Conservation (phyloP, 1,140 invertebrate genomes). For the Paralvinella palmiformis region DNA sequence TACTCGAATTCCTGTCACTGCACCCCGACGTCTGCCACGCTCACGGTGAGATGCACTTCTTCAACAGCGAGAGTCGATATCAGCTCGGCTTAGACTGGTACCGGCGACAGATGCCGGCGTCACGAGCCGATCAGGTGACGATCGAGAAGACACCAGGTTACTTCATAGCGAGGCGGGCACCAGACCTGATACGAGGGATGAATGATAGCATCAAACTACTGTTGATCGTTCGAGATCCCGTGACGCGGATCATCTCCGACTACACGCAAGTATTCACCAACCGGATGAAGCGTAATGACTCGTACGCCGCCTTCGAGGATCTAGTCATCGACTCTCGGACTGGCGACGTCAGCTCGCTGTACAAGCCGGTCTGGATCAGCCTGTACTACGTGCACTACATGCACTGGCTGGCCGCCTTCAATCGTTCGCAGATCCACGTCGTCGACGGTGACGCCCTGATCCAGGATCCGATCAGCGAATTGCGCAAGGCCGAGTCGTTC, state of each 20-base stretch:
- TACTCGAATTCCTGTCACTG: constrained; percentile 48
- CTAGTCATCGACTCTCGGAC: constrained; percentile 36
- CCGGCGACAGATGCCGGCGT: constrained; percentile 40
- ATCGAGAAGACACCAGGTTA: constrained; percentile 55
- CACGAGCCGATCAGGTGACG: constrained; percentile 45
- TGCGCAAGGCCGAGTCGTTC: constrained; percentile 40
- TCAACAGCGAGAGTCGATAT: constrained; percentile 48
- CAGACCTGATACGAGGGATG: constrained; percentile 10
- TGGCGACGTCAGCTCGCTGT: constrained; percentile 34
- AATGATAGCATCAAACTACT: constrained; percentile 58
- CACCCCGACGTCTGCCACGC: constrained; percentile 47
- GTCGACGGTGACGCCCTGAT: constrained; percentile 45
- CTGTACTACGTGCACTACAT: constrained; percentile 43
- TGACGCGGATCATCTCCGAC: constrained; percentile 86
- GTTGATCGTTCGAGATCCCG: constrained; percentile 83
- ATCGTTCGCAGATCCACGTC: constrained; percentile 40
- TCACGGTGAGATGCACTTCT: constrained; percentile 47
- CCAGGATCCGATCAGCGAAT: constrained; percentile 35
- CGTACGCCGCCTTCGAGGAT: constrained; percentile 30
- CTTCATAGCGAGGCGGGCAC: constrained; percentile 34
- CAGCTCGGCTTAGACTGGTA: constrained; percentile 51
- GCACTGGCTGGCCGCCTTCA: constrained; percentile 39
- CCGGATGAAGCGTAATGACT: constrained; percentile 20
- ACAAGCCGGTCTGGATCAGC: constrained; percentile 39
- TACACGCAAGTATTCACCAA: constrained; percentile 65